A percentile compares a stretch with the other conserved stretches of the same genome.
These are phyloP conservation scores for Sesamia inferens DNA, from an alignment of 2,888 invertebrate species.

Conservation along the genomic window DNA sequence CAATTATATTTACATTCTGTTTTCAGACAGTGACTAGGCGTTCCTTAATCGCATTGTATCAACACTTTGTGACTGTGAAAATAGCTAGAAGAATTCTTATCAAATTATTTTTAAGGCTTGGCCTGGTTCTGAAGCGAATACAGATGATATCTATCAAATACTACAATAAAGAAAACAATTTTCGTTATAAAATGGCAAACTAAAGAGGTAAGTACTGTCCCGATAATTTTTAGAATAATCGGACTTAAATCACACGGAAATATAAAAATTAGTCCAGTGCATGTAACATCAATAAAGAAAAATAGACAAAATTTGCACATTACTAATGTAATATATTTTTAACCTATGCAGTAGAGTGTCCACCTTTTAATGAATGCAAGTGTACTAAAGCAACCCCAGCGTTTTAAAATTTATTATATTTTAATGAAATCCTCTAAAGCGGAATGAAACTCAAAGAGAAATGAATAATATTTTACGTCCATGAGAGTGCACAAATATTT, in stretches of 20 bases:
- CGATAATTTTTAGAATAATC: not conserved
- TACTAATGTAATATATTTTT: not conserved
- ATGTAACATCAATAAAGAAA: no score
- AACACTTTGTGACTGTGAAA: not conserved
- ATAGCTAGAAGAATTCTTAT: conserved; percentile 1
- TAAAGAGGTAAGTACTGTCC: not conserved
- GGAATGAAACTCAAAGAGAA: conserved; percentile 18
- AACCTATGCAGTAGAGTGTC: not conserved
- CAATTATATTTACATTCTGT: conserved; percentile 30
- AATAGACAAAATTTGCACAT: not conserved
- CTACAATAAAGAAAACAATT: not conserved
- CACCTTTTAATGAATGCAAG: conserved; percentile 29
- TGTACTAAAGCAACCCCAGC: conserved; percentile 15
- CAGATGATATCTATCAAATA: no score
- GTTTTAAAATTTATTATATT: conserved; percentile 46
- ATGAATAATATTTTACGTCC: conserved; percentile 35
- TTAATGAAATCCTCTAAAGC: conserved; percentile 35
- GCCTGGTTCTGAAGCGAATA: not conserved
- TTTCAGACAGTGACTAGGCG: not conserved
- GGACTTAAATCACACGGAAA: not conserved
- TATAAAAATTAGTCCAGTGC: no score
- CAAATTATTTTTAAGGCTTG: not conserved
- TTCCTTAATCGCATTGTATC: not conserved
- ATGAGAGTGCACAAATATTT: conserved; percentile 12
- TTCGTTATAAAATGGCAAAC: not conserved